Evolutionary conservation across 2,888 invertebrate species (phyloP).

Genomic region (Dynastes hyllus): DNA sequence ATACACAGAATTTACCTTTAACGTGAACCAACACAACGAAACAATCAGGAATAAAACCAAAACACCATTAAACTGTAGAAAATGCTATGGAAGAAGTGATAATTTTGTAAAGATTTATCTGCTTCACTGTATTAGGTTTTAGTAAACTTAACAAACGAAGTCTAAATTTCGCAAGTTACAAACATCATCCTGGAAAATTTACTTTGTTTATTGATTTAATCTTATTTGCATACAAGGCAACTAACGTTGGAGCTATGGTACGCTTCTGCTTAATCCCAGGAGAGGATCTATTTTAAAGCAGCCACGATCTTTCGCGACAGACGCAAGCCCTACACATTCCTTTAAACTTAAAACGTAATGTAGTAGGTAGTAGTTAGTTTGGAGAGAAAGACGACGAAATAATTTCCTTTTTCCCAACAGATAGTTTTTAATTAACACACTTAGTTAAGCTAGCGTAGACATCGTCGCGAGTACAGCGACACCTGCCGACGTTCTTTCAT

Average conservation of each 20-base stretch:
- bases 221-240: background rate
- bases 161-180: background rate
- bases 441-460: constrained; percentile 1
- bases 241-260: constrained; percentile 1
- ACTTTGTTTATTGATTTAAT: constrained; percentile 14
- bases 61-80: too few relatives aligned
- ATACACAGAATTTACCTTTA: too few relatives aligned
- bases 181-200: constrained; percentile 3
- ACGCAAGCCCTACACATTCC: constrained; percentile 4
- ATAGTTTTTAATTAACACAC: constrained; percentile 28
- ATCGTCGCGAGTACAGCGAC: background rate
- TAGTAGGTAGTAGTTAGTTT: constrained; percentile 4
- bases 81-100: background rate
- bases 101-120: too few relatives aligned
- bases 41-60: too few relatives aligned
- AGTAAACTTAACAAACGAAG: background rate
- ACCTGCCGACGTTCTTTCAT: background rate
- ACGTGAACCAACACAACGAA: too few relatives aligned
- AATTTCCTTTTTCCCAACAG: constrained; percentile 13
- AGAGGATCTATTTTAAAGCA: constrained; percentile 20
- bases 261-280: background rate
- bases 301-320: background rate
- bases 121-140: too few relatives aligned
- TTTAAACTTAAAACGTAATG: constrained; percentile 7
- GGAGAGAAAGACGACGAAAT: background rate